Evolutionary conservation across 2,797 vertebrate genomes (phyloP), one percentile per base, ranked within the genome.

Genomic region (Paedocypris micromegethes): DNA sequence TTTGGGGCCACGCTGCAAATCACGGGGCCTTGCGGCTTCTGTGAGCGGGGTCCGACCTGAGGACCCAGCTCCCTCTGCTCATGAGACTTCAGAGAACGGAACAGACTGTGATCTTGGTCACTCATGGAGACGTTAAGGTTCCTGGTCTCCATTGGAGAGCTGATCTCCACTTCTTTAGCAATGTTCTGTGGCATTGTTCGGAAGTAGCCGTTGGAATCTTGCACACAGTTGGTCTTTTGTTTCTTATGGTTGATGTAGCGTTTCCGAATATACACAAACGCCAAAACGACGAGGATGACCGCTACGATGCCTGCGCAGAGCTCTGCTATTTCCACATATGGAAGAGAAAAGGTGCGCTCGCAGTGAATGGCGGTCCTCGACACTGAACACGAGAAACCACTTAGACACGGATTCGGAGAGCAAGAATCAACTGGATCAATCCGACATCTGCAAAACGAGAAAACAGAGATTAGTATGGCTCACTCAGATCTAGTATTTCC

Each of bases 1-100:
- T 98, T 92, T n/a, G 96, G 97, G 4, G 96, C 95, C 70, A 99
- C 97, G 0, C 95, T 98, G 87, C 97, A 99, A 74, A 99, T 91
- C 0, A 92, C 91, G 0, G 93, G 90, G 3, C 92, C 88, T 43
- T 91, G 89, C 0, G 84, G 82, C 81, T 89, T 91, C 0, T 84
- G 87, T 40, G 78, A 54, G 0, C 88, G 86, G 1, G 52, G 5
- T 6, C 64, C 69, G 6, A 62, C 37, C 55, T 91, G 90, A 46
- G 89, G 88, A 71, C 86, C 48, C 0, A 90, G 81, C 2, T 92
- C 92, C 0, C 87, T 86, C 68, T 87, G 86, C 44, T 84, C 87
- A 23, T n/a, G 75, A 0, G 84, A 78, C 4, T 86, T 86, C 3
- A 89, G 84, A 0, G 89, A 86, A 0, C 88, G 79, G 83, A 89